Conservation (phyloP, 2,113 vertebrate genomes). For the Numenius arquata region DNA sequence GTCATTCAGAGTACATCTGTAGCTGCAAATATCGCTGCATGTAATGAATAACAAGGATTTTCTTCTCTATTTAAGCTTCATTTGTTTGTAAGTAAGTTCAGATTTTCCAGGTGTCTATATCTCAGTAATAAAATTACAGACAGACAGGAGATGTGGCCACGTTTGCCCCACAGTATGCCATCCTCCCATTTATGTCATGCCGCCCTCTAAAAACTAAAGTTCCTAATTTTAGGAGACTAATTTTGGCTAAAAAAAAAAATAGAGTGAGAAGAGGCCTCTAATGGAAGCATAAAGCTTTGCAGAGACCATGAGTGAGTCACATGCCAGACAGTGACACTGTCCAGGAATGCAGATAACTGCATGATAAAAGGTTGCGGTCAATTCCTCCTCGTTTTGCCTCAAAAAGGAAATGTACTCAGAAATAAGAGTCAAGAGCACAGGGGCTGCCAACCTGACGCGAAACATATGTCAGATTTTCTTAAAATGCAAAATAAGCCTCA, state of each 20-base stretch:
- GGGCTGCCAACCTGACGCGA: neutral
- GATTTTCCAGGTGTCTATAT: neutral
- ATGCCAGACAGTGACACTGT: conserved; percentile 4
- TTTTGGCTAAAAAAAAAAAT: conserved; percentile 5
- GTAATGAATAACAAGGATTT: neutral
- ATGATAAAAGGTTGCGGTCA: neutral
- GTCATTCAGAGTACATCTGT: neutral
- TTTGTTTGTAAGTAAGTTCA: neutral
- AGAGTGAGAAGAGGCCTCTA: neutral
- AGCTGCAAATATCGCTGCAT: neutral
- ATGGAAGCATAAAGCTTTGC: neutral
- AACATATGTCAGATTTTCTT: neutral
- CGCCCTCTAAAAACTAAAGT: neutral
- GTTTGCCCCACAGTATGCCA: neutral
- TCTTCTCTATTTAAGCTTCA: neutral
- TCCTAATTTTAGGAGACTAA: neutral
- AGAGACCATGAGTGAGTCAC: conserved; percentile 5
- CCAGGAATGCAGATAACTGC: conserved; percentile 31
- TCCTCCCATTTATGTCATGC: neutral
- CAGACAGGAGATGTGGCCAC: neutral
- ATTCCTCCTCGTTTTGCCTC: conserved; percentile 4
- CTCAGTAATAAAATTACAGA: neutral
- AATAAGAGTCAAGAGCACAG: neutral
- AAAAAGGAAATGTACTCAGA: conserved; percentile 7
- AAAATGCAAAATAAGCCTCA: neutral